Evolutionary conservation across 2,888 invertebrate species (phyloP), one percentile per base, ranked within the genome.

Genomic region (Leptura quadrifasciata): DNA sequence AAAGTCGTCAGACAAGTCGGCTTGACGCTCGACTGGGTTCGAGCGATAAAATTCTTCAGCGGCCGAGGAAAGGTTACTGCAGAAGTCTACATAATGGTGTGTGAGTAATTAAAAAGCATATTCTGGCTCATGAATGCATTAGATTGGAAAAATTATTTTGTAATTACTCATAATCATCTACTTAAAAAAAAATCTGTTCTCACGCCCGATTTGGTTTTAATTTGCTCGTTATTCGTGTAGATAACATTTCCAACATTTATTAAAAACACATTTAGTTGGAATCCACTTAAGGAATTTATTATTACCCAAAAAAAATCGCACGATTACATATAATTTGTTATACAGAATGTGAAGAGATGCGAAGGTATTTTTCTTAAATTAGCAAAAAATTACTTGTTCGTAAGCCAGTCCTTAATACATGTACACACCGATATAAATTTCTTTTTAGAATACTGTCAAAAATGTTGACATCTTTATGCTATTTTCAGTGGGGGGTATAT

Each of bases 11-110:
- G 82, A 83, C 84, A 81, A 82, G 84, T 83, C 83, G 77, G 79
- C 81, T 84, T 84, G 83, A 82, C 83, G 85, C 83, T 84, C 84
- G 85, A 85, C 80, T 84, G 83, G 82, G 78, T 82, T 79, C 76
- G 72, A 75, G 74, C 78, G 83, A 83, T 84, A 82, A 84, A 84
- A 84, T 83, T 82, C 83, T 78, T 80, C 74, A 72, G 60, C 78
- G 71, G 77, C 76, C 70, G 73, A 76, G 55, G 68, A 74, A 77
- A 77, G 69, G 69, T 69, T 69, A 69, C 69, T 35, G 58, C 58
- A 47, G 69, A 39, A 69, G 69, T 69, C 55, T 69, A 63, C 72
- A 63, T 72, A 71, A 71, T 71, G 71, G 71, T 71, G 61, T 71
- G 71, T 71, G 57, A 72, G 72, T 72, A 72, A 72, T 72, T 72